phyloP scores from a whole-genome alignment of 2,888 invertebrate genomes.

The Ennomos quercinarius region DNA sequence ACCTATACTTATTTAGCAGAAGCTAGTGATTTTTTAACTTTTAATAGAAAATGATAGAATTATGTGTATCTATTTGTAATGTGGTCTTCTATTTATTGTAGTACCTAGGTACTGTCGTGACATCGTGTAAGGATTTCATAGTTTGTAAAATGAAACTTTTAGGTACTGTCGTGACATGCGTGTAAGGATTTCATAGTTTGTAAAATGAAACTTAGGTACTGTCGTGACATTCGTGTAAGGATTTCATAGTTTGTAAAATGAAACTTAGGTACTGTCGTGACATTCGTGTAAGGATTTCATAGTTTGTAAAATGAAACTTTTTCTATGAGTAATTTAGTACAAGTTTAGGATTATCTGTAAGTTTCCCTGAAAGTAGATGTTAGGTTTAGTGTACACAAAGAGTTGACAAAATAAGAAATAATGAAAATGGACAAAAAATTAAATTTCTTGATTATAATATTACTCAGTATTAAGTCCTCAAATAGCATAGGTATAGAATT shows the following conservation, averaged over 20 bases:
- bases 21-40: slow-evolving; percentile 66
- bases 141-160: slow-evolving; percentile 69
- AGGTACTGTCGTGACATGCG: slow-evolving; percentile 78
- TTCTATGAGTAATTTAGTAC: slow-evolving; percentile 63
- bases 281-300: slow-evolving; percentile 74
- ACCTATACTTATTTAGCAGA: slow-evolving; percentile 74
- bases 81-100: slow-evolving; percentile 84
- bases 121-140: slow-evolving; percentile 73
- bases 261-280: slow-evolving; percentile 79
- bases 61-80: slow-evolving; percentile 80
- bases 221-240: slow-evolving; percentile 79
- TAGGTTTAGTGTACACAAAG: slow-evolving; percentile 56
- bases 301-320: slow-evolving; percentile 71
- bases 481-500: slow-evolving; percentile 72
- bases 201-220: slow-evolving; percentile 69
- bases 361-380: slow-evolving; percentile 65
- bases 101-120: slow-evolving; percentile 81
- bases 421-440: slow-evolving; percentile 44
- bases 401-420: slow-evolving; percentile 68
- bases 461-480: slow-evolving; percentile 83
- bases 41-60: slow-evolving; percentile 73
- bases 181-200: slow-evolving; percentile 73
- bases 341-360: slow-evolving; percentile 77
- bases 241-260: slow-evolving; percentile 69
- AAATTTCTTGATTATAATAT: slow-evolving; percentile 64